Conservation (phyloP, 2,888 invertebrate genomes). For the Leptinotarsa tumamoca region DNA sequence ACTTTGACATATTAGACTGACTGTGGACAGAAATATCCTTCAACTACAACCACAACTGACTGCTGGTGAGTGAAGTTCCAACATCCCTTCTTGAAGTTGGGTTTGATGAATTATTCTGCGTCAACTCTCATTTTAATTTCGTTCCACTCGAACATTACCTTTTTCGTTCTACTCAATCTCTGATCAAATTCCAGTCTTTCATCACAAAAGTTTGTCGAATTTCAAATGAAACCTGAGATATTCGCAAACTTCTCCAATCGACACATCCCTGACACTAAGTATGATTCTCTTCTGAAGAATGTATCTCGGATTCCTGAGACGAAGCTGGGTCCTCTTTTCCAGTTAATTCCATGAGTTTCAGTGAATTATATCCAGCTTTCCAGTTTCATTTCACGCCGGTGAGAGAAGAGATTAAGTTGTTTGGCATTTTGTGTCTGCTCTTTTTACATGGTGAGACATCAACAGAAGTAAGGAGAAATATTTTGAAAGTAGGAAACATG, state of each 20-base stretch:
- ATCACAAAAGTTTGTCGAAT: background rate
- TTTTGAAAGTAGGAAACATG: background rate
- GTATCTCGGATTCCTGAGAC: background rate
- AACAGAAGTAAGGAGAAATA: background rate
- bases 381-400: slow-evolving; percentile 4
- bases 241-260: slow-evolving; percentile 1
- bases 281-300: background rate
- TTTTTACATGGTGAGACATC: background rate
- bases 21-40: too few relatives aligned
- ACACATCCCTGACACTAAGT: background rate
- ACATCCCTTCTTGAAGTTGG: too few relatives aligned
- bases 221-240: background rate
- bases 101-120: too few relatives aligned
- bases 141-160: background rate
- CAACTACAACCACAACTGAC: too few relatives aligned
- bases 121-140: background rate
- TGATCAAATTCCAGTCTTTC: background rate
- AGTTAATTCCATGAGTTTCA: slow-evolving; percentile 1
- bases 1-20: too few relatives aligned
- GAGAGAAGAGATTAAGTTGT: background rate
- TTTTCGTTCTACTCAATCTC: background rate
- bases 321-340: background rate
- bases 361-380: background rate
- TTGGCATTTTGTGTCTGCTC: background rate
- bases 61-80: too few relatives aligned